Conservation (phyloP, 2,797 vertebrate species). For the Gymnothorax javanicus region DNA sequence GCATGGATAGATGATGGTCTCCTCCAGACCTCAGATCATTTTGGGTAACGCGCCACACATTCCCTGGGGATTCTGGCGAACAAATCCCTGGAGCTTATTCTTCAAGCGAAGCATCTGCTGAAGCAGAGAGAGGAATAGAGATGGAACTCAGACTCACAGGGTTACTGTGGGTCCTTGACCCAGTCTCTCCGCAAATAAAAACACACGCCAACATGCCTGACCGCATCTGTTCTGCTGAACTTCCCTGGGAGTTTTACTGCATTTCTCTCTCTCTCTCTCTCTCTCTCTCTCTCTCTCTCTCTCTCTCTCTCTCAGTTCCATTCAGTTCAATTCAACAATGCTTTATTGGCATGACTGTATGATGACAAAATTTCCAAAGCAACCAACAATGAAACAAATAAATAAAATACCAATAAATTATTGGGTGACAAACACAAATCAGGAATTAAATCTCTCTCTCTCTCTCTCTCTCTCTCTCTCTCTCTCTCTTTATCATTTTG, state of each 20-base stretch:
- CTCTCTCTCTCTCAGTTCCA: constrained; percentile 23
- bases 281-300: constrained; percentile 12
- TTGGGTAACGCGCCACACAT: constrained; percentile 29
- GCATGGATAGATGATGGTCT: constrained; percentile 45
- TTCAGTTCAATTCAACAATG: too few species aligned
- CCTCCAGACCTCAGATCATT: constrained; percentile 44
- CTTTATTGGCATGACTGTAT: too few species aligned
- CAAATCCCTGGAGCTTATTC: constrained; percentile 27
- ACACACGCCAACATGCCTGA: constrained; percentile 55
- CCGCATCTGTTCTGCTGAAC: constrained; percentile 54
- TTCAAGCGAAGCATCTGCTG: constrained; percentile 51
- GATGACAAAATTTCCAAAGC: too few species aligned
- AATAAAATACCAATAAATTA: too few species aligned
- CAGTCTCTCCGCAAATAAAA: constrained; percentile 55
- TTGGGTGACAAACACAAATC: too few species aligned
- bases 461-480: constrained; percentile 4
- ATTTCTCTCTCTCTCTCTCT: constrained; percentile 18
- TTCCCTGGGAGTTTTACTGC: constrained; percentile 46
- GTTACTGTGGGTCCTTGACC: constrained; percentile 56
- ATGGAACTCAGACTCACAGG: constrained; percentile 53
- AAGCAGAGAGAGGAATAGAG: constrained; percentile 44
- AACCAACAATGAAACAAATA: too few species aligned
- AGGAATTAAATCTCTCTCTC: background rate
- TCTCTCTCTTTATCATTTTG: background rate
- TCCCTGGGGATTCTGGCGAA: constrained; percentile 50